Evolutionary conservation across 92 coral and sea anemone genomes (phyloP), one percentile per base, ranked within the genome.

Genomic region (Porites divaricata): DNA sequence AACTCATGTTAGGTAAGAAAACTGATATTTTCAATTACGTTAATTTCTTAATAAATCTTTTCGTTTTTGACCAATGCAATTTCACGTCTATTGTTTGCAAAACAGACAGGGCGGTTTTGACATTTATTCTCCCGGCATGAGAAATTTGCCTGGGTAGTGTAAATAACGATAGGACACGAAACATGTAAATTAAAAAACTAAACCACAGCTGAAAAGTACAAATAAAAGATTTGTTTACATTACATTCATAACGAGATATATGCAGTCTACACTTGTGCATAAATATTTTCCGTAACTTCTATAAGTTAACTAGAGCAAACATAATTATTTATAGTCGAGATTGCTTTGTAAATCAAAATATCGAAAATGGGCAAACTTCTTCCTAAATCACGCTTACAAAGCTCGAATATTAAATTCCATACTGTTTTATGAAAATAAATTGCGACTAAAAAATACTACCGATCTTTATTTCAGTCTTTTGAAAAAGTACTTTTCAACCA

Each of bases 61-160:
- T 24, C 25, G 41, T 21, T 77, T 63, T 14, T 2, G 45, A 61
- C 53, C 53, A 62, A 48, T 10, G 15, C 57, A 65, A 64, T 63
- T 77, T 63, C 6, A 14, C 22, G 22, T 64, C n/a, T 78, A 35
- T 66, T 64, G 83, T 23, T 63, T 49, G 14, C 59, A 24, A 15
- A 62, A 28, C 70, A 77, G 62, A 53, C 75, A 1, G 65, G 78
- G 72, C 45, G 70, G 83, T 6, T 78, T 53, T 13, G 65, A 78
- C 49, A 17, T 78, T 66, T 65, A 66, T 21, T 8, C 48, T 12
- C 73, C 12, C 73, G 1, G 83, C 72, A 64, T 19, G 83, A 65
- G 17, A 78, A 22, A 78, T 41, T 50, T 78, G 72, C 73, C 63
- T 17, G 59, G 25, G 74, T 72, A 78, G 49, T 25, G 5, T 48